These are phyloP conservation scores for Anseranas semipalmata DNA, from an alignment of 2,113 vertebrate species.

Conservation along the genomic window DNA sequence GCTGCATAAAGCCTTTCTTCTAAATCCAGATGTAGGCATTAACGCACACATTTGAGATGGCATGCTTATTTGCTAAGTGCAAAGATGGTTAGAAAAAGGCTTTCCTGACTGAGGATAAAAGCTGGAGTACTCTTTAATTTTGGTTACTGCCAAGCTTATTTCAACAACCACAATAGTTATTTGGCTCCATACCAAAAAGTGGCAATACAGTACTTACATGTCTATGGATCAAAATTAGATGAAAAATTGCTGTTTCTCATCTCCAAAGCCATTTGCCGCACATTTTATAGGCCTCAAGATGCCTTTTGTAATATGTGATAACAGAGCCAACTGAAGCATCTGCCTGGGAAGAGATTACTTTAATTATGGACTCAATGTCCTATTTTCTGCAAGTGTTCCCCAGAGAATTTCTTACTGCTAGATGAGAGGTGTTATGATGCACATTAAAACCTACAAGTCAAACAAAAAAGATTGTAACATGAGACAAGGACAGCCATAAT, in stretches of 20 bases:
- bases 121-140: constrained; percentile 80
- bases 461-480: constrained; percentile 63
- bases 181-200: constrained; percentile 76
- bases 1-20: constrained; percentile 73
- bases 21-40: constrained; percentile 77
- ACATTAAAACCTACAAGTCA: constrained; percentile 72
- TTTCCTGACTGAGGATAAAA: constrained; percentile 78
- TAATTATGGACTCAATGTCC: constrained; percentile 86
- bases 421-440: constrained; percentile 75
- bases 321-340: constrained; percentile 84
- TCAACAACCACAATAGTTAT: constrained; percentile 76
- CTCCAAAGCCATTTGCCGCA: constrained; percentile 81
- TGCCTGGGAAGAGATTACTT: constrained; percentile 86
- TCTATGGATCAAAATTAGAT: constrained; percentile 84
- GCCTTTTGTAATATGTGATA: constrained; percentile 85
- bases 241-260: constrained; percentile 83
- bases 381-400: constrained; percentile 84
- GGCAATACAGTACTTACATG: constrained; percentile 77
- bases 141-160: constrained; percentile 78
- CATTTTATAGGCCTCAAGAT: constrained; percentile 85
- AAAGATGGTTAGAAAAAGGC: constrained; percentile 77
- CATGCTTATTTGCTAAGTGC: constrained; percentile 78
- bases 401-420: constrained; percentile 74
- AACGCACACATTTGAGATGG: constrained; percentile 70
- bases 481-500: constrained; percentile 66